These are phyloP conservation scores for Lepidocyrtoides sp. DNA, from an alignment of 2,888 invertebrate species.

Conservation along the genomic window DNA sequence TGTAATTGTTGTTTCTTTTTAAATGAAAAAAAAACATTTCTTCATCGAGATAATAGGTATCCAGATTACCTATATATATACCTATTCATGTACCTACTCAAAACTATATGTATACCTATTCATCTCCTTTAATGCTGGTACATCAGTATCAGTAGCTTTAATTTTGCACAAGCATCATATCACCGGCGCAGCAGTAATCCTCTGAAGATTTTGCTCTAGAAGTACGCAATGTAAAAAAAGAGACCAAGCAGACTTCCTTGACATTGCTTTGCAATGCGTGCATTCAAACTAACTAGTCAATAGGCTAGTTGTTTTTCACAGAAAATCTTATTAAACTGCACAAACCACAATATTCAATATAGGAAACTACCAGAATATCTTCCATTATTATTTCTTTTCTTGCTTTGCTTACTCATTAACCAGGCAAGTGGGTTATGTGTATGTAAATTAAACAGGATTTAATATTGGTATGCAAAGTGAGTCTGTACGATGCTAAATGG, in stretches of 20 bases:
- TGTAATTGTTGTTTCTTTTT: not conserved
- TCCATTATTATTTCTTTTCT: not conserved
- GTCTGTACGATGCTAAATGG: not conserved
- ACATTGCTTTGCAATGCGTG: constrained; percentile 28
- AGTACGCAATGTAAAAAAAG: not conserved
- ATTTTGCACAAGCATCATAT: not conserved
- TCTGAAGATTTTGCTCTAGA: not conserved
- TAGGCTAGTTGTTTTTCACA: not conserved
- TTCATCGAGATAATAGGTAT: not conserved
- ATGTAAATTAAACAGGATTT: constrained; percentile 20
- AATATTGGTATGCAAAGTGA: not conserved
- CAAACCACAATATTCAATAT: not conserved
- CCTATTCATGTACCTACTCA: not conserved
- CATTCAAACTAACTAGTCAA: no score
- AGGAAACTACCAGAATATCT: not conserved
- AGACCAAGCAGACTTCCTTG: constrained; percentile 64
- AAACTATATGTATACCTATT: no score
- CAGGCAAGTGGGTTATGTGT: not conserved
- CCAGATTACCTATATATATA: not conserved
- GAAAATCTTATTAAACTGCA: constrained; percentile 5
- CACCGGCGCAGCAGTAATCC: not conserved
- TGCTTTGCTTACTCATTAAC: not conserved
- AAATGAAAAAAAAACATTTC: not conserved
- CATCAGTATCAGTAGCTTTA: not conserved
- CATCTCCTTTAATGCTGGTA: no score